Base-by-base conservation (phyloP, 2,888 invertebrate species). In the Hyposoter didymator region DNA sequence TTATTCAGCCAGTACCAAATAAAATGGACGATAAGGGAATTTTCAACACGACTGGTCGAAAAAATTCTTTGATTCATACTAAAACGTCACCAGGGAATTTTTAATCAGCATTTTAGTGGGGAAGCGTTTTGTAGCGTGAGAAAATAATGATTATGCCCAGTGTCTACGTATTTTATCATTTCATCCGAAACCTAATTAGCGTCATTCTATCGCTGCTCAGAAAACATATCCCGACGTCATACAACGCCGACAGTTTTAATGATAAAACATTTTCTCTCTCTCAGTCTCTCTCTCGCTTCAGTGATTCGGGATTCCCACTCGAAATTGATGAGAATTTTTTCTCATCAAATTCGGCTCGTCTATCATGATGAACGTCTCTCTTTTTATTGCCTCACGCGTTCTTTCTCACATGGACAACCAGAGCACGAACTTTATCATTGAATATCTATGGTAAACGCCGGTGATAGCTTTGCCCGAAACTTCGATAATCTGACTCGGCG, bases 171-270 rank as follows among this genome's bases (percentile, higher is more conserved):
- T 72, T 55, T 64, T 64, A 67, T 49, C 59, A 47, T 59, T 66
- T 39, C 79, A 79, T 78, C 78, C 52, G 39, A 39, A 12, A 28
- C 59, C 82, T 75, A 70, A 85, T 85, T 82, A 82, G 75, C 78
- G 69, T 22, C 22, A 52, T 70, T 78, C 64, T 78, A 64, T 82
- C 82, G 70, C 69, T 70, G 64, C n/a, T 47, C 84, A 49, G 52
- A 64, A 75, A 32, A 70, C 35, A 81, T 52, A 78, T 69, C 14
- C 28, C 45, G 28, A 66, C 14, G 55, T 12, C 22, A 69, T 47
- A 62, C 67, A 28, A 14, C 28, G 12, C n/a, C 59, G 17, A 28
- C 45, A 47, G 55, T 75, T 64, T 47, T 49, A 52, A 39, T 39
- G 82, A 85, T 85, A 82, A 74, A 73, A 78, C 45, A 66, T 75